A percentile compares a stretch with the other conserved stretches of the same genome.
Evolutionary conservation across 2,888 invertebrate species (phyloP).

Genomic region (Julus scanicus): DNA sequence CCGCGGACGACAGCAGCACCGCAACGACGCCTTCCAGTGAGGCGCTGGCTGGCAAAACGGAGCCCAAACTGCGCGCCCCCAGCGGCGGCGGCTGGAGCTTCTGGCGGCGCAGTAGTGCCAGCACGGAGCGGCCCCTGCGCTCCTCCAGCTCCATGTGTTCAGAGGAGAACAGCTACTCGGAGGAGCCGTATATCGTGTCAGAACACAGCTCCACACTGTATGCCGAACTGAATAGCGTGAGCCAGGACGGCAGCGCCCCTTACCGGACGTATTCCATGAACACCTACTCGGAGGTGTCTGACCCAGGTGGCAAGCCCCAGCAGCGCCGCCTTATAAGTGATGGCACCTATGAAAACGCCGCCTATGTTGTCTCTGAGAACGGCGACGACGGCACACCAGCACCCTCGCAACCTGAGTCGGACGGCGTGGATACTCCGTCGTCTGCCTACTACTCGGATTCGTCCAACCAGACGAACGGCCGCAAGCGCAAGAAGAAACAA

Average conservation of each 20-base stretch:
- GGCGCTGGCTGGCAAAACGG: neutral
- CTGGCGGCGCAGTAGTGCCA: constrained; percentile 59
- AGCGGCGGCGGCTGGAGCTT: constrained; percentile 59
- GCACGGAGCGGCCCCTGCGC: constrained; percentile 59
- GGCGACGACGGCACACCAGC: constrained; percentile 57
- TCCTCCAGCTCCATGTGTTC: constrained; percentile 59
- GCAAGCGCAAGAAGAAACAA: constrained; percentile 53
- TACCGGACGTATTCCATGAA: constrained; percentile 58
- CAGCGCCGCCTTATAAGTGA: constrained; percentile 51
- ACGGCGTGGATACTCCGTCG: constrained; percentile 58
- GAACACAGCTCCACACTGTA: constrained; percentile 60
- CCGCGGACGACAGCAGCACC: constrained; percentile 4
- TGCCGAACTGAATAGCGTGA: constrained; percentile 59
- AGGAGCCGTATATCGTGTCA: constrained; percentile 60
- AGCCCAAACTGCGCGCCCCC: constrained; percentile 30
- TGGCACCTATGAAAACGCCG: constrained; percentile 60
- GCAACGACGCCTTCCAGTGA: neutral
- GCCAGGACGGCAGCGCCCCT: constrained; percentile 54
- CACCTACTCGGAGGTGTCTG: constrained; percentile 60
- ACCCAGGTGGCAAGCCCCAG: constrained; percentile 55
- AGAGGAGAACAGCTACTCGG: constrained; percentile 60
- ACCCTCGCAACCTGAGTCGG: constrained; percentile 54
- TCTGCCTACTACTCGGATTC: constrained; percentile 60
- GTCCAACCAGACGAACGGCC: constrained; percentile 58
- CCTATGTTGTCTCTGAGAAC: constrained; percentile 59